A percentile compares a stretch with the other conserved stretches of the same genome.
phyloP scores from a whole-genome alignment of 2,888 invertebrate species.

The Scaptomyza flava region DNA sequence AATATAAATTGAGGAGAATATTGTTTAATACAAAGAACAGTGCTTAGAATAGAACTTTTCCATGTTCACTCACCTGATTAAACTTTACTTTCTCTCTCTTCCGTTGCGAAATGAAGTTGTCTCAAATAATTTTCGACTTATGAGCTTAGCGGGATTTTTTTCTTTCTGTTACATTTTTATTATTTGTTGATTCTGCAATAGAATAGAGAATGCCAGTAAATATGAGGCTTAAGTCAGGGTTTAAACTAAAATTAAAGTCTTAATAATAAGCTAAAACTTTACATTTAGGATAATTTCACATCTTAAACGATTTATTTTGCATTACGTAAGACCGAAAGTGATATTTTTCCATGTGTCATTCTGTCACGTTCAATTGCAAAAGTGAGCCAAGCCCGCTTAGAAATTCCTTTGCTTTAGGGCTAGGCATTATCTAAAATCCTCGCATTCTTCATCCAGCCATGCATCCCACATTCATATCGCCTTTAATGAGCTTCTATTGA shows the following conservation, averaged over 20 bases:
- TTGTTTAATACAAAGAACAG: background rate
- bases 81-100: background rate
- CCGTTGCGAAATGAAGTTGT: conserved; percentile 8
- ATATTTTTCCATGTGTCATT: conserved; percentile 37
- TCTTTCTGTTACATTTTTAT: conserved; percentile 52
- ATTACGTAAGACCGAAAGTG: conserved; percentile 60
- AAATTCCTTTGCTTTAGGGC: conserved; percentile 40
- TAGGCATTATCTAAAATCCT: conserved; percentile 29
- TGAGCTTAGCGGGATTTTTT: conserved; percentile 8
- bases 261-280: no score
- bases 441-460: conserved; percentile 6
- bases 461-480: conserved; percentile 41
- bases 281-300: no score
- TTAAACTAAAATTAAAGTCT: no score
- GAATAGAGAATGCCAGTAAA: background rate
- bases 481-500: conserved; percentile 61
- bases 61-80: conserved; percentile 53
- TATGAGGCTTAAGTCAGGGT: no score
- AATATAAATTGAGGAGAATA: no score
- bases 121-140: conserved; percentile 20
- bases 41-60: background rate
- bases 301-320: conserved; percentile 4
- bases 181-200: conserved; percentile 33
- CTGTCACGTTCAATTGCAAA: conserved; percentile 13
- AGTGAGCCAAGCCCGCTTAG: conserved; percentile 53